Conservation (phyloP, 2,113 vertebrate genomes). For the Podilymbus podiceps region DNA sequence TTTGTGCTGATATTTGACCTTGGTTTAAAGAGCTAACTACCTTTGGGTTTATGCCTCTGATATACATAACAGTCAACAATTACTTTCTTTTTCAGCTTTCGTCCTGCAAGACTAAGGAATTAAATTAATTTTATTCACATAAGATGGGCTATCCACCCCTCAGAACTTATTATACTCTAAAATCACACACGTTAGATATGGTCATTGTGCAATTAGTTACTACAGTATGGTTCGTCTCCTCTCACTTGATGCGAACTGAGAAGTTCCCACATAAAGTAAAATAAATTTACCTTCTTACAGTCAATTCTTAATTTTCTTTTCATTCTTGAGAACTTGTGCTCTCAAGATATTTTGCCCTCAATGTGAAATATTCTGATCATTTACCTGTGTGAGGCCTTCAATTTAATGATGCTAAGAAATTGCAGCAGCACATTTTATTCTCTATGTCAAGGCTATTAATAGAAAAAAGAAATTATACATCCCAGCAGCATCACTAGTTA, state of each 20-base stretch:
- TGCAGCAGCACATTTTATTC: not conserved
- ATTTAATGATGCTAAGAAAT: not conserved
- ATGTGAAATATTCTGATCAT: not conserved
- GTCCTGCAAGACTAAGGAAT: not conserved
- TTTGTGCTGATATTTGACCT: not conserved
- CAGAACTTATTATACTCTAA: not conserved
- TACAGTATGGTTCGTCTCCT: not conserved
- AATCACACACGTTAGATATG: not conserved
- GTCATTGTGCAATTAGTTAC: not conserved
- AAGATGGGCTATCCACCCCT: not conserved
- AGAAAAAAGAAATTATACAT: not conserved
- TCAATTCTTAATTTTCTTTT: not conserved
- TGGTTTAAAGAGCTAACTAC: not conserved
- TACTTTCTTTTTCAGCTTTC: not conserved
- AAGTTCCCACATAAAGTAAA: not conserved
- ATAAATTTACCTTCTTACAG: not conserved
- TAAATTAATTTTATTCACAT: not conserved
- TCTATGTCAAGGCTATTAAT: not conserved
- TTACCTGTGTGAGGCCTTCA: not conserved
- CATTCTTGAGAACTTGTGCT: not conserved
- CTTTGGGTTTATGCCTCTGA: not conserved
- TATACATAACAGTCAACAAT: not conserved
- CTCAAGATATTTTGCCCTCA: not conserved
- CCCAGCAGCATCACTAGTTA: not conserved
- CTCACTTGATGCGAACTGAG: not conserved